A percentile compares a stretch with the other conserved stretches of the same genome.
These are phyloP conservation scores for Nestor notabilis DNA, from an alignment of 2,113 vertebrate genomes.

Conservation along the genomic window DNA sequence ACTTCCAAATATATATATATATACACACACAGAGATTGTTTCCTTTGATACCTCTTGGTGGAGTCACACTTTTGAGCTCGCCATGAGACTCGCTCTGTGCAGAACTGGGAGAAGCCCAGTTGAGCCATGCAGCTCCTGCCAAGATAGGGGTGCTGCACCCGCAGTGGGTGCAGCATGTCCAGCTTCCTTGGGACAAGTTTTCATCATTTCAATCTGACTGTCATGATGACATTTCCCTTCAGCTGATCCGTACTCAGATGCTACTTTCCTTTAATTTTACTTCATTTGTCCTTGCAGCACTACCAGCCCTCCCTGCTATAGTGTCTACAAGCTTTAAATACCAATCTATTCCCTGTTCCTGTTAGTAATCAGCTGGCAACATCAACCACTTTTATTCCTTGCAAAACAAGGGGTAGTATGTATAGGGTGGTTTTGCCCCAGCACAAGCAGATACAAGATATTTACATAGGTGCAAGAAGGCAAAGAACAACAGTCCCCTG, in stretches of 20 bases:
- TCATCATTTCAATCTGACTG: not conserved
- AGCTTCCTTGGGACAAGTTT: not conserved
- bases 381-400: not conserved
- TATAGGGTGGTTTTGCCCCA: not conserved
- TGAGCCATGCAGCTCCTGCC: accelerated
- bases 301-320: not conserved
- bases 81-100: not conserved
- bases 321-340: not conserved
- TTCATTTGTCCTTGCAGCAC: not conserved
- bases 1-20: not conserved
- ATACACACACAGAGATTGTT: not conserved
- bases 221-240: not conserved
- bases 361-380: not conserved
- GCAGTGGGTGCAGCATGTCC: accelerated
- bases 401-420: not conserved
- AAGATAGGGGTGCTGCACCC: not conserved
- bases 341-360: not conserved
- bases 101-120: not conserved
- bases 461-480: not conserved
- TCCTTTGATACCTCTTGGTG: not conserved
- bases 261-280: not conserved
- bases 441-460: not conserved
- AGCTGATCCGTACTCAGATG: not conserved
- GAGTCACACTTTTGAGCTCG: not conserved
- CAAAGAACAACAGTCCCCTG: not conserved